A percentile compares a stretch with the other conserved stretches of the same genome.
phyloP scores from a whole-genome alignment of 2,888 invertebrate genomes.

The Drosophila kanekoi region DNA sequence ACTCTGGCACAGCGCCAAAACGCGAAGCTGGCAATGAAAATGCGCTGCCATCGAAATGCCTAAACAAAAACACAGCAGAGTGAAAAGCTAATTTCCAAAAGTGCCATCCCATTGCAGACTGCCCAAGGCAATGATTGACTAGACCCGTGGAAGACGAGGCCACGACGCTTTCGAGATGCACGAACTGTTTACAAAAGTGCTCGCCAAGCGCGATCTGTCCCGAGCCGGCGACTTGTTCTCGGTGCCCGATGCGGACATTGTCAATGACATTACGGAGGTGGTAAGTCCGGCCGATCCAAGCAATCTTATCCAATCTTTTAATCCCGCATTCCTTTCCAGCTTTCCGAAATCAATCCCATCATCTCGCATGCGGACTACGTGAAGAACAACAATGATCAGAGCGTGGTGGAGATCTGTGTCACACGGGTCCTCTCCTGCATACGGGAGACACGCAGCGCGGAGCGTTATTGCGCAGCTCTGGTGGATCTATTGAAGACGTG shows the following conservation, averaged over 20 bases:
- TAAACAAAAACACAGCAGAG: background rate
- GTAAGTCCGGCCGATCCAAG: slow-evolving; percentile 85
- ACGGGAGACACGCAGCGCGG: slow-evolving; percentile 93
- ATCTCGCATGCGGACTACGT: slow-evolving; percentile 93
- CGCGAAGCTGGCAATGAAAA: slow-evolving; percentile 66
- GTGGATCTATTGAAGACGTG: slow-evolving; percentile 95
- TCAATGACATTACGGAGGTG: slow-evolving; percentile 93
- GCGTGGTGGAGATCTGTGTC: slow-evolving; percentile 97
- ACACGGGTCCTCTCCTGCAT: slow-evolving; percentile 96
- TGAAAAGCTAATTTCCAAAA: slow-evolving; percentile 24
- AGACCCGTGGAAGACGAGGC: slow-evolving; percentile 27
- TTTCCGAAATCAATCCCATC: slow-evolving; percentile 92
- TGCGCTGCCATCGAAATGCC: slow-evolving; percentile 5
- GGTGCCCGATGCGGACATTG: slow-evolving; percentile 93
- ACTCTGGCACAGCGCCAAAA: slow-evolving; percentile 70
- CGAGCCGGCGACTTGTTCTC: slow-evolving; percentile 96
- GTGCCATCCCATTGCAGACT: slow-evolving; percentile 46
- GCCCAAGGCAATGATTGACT: slow-evolving; percentile 58
- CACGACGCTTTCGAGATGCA: slow-evolving; percentile 89
- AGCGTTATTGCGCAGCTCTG: slow-evolving; percentile 92
- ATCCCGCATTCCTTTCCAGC: slow-evolving; percentile 83
- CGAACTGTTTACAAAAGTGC: slow-evolving; percentile 95
- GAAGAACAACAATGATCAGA: slow-evolving; percentile 95
- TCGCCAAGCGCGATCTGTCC: slow-evolving; percentile 95
- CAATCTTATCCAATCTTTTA: too few relatives aligned